phyloP scores from a whole-genome alignment of 2,113 vertebrate genomes.

The Dissostichus mawsoni region DNA sequence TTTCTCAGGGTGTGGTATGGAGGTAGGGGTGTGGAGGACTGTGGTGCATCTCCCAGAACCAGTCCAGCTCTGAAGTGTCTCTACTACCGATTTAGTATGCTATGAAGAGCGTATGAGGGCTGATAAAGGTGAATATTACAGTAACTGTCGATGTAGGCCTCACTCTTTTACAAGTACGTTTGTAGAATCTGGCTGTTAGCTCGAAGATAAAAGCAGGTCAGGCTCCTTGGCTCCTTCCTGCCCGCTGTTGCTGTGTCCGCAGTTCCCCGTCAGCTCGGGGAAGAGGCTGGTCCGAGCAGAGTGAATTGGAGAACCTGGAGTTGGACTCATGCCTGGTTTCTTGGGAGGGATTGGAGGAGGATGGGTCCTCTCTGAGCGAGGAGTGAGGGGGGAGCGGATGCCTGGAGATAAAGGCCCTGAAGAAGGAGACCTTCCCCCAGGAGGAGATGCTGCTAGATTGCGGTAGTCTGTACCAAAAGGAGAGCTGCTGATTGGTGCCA shows the following conservation, averaged over 20 bases:
- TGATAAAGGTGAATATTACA: slow-evolving; percentile 5
- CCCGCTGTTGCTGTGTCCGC: slow-evolving; percentile 82
- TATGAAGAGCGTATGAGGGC: neutral
- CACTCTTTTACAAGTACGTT: neutral
- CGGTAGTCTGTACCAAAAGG: slow-evolving; percentile 98
- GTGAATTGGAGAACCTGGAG: slow-evolving; percentile 86
- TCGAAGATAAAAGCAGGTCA: slow-evolving; percentile 90
- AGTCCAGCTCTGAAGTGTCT: slow-evolving; percentile 18
- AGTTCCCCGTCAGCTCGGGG: slow-evolving; percentile 87
- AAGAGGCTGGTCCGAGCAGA: slow-evolving; percentile 82
- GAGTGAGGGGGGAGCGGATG: slow-evolving; percentile 92
- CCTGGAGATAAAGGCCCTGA: slow-evolving; percentile 91
- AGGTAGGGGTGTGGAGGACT: slow-evolving; percentile 32
- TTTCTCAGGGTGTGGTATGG: slow-evolving; percentile 22
- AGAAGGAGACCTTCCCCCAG: slow-evolving; percentile 84
- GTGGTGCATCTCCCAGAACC: slow-evolving; percentile 23
- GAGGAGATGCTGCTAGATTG: slow-evolving; percentile 82
- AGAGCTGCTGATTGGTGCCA: slow-evolving; percentile 89
- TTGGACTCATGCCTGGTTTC: slow-evolving; percentile 90
- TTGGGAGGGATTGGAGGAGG: slow-evolving; percentile 93
- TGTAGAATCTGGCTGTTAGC: slow-evolving; percentile 40
- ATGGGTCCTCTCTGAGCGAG: slow-evolving; percentile 89
- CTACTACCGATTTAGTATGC: slow-evolving; percentile 10
- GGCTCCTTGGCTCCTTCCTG: slow-evolving; percentile 90
- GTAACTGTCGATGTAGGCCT: slow-evolving; percentile 11